phyloP scores from a whole-genome alignment of 2,797 vertebrate genomes.

The Eulemur coronatus region DNA sequence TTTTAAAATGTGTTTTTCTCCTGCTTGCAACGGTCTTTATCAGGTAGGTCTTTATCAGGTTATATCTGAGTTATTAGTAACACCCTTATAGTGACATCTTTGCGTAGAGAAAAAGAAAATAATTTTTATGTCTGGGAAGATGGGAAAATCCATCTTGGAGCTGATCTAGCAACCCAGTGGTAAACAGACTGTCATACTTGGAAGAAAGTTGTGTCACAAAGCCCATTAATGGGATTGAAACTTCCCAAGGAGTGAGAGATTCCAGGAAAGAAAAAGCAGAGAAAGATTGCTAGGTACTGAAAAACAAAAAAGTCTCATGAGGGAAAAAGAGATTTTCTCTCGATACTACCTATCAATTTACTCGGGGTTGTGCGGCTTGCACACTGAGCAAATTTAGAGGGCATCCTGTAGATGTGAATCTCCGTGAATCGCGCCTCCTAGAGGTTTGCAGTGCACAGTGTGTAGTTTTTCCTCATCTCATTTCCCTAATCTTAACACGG shows the following conservation, averaged over 20 bases:
- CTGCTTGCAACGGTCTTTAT: not conserved
- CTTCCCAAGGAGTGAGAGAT: not conserved
- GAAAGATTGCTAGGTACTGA: not conserved
- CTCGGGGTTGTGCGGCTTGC: not conserved
- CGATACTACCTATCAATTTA: not conserved
- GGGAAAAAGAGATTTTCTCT: not conserved
- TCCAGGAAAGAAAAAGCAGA: not conserved
- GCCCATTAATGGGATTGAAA: not conserved
- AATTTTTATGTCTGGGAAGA: not conserved
- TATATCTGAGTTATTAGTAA: not conserved
- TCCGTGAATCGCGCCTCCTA: rapidly evolving
- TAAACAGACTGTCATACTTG: not conserved
- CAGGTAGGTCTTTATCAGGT: not conserved
- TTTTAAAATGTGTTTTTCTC: not conserved
- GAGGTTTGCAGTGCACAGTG: not conserved
- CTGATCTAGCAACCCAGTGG: too few species aligned
- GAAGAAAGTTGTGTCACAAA: not conserved
- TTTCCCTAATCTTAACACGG: not conserved
- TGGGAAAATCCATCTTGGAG: not conserved
- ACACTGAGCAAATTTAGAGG: not conserved
- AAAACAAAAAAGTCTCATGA: not conserved
- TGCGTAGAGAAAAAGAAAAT: not conserved
- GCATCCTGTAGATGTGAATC: not conserved
- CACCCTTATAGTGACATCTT: not conserved
- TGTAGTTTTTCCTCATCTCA: not conserved